Evolutionary conservation across 2,888 invertebrate genomes (phyloP), one percentile per base, ranked within the genome.

Genomic region (Volucella inflata): DNA sequence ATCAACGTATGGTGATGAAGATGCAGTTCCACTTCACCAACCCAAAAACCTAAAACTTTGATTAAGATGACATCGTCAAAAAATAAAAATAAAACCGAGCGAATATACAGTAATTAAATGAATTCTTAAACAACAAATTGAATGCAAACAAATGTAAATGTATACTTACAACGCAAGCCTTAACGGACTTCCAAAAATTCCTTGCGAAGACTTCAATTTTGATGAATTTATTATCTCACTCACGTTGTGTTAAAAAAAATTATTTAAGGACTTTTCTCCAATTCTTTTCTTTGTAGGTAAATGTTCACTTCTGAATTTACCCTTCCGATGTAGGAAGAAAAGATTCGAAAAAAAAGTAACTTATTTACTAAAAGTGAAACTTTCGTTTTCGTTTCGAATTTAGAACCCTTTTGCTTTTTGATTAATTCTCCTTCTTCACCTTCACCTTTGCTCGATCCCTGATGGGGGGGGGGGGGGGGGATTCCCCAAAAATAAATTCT

Each of bases 181-280:
- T 92, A 90, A 92, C 90, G 90, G 92, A 92, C 92, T 92, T 91
- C 92, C 92, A 92, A 91, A 92, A 88, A 88, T 92, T 92, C 90
- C 91, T 92, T 89, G 91, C 92, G 89, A 92, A 91, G 90, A 91
- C 92, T 92, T 92, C 92, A 92, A 92, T 92, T 90, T 92, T 92
- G 92, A 91, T 91, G 90, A 88, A 89, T 92, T 91, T 90, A 88
- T 88, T 89, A 85, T 87, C 44, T 72, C 67, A 59, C 79, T 30
- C 79, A 72, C 65, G 48, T 71, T 71, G 46, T 62, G 81, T 65
- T 55, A 46, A 84, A 80, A 80, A 51, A 51, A 30, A 30, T 0
- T 30, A 4, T 3, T 67, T 59, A 59, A 48, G 16, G 64, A 60
- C 55, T 36, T 50, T 40, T 6, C 30, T 6, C 6, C 6, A 0